Percentiles rank a stretch among this genome's conserved stretches.
Conservation (phyloP, 2,888 invertebrate species). For the Tachina grossa region DNA sequence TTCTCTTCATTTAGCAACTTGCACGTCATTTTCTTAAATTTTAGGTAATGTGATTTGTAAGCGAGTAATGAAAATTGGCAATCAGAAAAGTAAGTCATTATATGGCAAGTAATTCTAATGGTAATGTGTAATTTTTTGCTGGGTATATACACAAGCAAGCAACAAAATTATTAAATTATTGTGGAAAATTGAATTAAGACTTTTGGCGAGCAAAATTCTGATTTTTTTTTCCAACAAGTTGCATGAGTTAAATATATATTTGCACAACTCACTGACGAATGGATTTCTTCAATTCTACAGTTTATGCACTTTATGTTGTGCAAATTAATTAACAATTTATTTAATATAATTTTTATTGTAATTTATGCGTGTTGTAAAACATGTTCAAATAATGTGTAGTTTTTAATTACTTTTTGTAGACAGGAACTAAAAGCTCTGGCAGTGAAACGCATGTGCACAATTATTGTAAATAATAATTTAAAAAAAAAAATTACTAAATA, state of each 20-base stretch:
- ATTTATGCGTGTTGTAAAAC: slow-evolving; percentile 58
- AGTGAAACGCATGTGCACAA: slow-evolving; percentile 3
- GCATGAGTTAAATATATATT: slow-evolving; percentile 20
- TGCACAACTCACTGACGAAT: not conserved
- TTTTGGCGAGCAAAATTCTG: slow-evolving; percentile 29
- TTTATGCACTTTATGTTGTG: slow-evolving; percentile 35
- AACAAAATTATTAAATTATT: not conserved
- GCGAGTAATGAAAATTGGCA: no score
- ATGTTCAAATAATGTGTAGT: slow-evolving; percentile 22
- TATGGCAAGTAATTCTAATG: no score
- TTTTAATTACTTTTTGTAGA: slow-evolving; percentile 1
- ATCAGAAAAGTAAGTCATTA: no score
- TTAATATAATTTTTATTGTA: slow-evolving; percentile 24
- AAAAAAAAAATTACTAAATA: no score
- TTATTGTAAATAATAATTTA: not conserved
- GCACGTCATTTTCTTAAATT: no score
- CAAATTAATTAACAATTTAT: slow-evolving; percentile 66
- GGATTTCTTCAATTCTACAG: slow-evolving; percentile 10
- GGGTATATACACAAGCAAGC: not conserved
- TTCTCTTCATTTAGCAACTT: no score
- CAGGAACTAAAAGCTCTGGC: slow-evolving; percentile 34
- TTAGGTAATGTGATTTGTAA: no score
- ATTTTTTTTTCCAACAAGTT: slow-evolving; percentile 50
- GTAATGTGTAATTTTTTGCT: no score
- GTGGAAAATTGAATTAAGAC: slow-evolving; percentile 5